phyloP scores from a whole-genome alignment of 2,797 vertebrate species.

The Remorina albescens region DNA sequence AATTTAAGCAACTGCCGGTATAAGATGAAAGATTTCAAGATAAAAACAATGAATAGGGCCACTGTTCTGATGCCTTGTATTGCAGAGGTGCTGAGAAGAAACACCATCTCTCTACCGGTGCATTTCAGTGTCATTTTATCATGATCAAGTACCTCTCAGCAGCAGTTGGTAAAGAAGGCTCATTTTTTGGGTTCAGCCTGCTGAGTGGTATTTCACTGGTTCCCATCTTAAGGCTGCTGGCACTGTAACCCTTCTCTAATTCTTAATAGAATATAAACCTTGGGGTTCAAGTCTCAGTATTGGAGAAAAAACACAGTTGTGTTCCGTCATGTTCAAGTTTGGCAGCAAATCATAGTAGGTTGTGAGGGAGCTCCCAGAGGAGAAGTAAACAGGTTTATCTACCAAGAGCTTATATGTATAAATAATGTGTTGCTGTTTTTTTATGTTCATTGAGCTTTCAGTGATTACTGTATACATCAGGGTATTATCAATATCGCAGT shows the following conservation, averaged over 20 bases:
- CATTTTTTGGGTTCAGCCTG: slow-evolving; percentile 5
- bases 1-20: not conserved
- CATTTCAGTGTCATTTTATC: not conserved
- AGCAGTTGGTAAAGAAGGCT: not conserved
- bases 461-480: slow-evolving; percentile 23
- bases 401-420: not conserved
- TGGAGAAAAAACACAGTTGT: slow-evolving; percentile 14
- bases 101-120: not conserved
- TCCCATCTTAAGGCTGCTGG: slow-evolving; percentile 5
- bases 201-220: slow-evolving; percentile 12
- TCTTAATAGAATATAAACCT: slow-evolving; percentile 4
- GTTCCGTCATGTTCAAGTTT: slow-evolving; percentile 23
- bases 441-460: slow-evolving; percentile 20
- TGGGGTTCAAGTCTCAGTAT: slow-evolving; percentile 5
- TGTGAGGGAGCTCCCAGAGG: not conserved
- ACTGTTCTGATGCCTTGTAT: not conserved
- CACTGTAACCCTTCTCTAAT: slow-evolving; percentile 3
- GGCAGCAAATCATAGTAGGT: slow-evolving; percentile 7
- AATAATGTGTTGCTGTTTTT: not conserved
- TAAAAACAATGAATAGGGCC: not conserved
- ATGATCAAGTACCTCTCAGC: slow-evolving; percentile 8
- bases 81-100: not conserved
- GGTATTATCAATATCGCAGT: slow-evolving; percentile 7
- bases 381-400: not conserved
- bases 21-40: too few relatives aligned